phyloP scores from a whole-genome alignment of 2,888 invertebrate genomes.

The Eucera pruinosa region DNA sequence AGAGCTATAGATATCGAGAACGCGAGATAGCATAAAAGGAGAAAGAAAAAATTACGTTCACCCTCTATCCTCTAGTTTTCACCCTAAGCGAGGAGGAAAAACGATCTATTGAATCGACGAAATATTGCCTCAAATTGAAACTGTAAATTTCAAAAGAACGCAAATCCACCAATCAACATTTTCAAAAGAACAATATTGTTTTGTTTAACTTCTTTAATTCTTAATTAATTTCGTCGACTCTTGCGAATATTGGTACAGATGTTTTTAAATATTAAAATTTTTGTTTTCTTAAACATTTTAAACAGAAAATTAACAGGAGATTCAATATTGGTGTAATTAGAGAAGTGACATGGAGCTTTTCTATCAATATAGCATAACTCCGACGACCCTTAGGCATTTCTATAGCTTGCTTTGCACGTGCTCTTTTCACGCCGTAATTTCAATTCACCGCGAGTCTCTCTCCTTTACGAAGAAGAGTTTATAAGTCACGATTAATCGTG shows the following conservation, averaged over 20 bases:
- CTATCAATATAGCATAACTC: neutral
- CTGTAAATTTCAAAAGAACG: too few relatives aligned
- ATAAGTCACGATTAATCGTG: conserved; percentile 21
- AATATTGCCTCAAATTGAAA: neutral
- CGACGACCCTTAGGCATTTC: neutral
- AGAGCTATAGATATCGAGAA: conserved; percentile 2
- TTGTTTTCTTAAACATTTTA: too few relatives aligned
- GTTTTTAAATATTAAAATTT: too few relatives aligned
- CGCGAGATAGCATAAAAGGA: neutral
- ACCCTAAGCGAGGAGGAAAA: too few relatives aligned
- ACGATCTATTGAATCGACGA: neutral
- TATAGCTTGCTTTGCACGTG: neutral
- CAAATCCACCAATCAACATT: too few relatives aligned
- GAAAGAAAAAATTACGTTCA: conserved; percentile 1
- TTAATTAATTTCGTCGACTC: too few relatives aligned
- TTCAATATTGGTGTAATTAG: neutral
- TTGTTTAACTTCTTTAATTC: too few relatives aligned
- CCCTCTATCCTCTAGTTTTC: neutral
- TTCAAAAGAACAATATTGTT: too few relatives aligned
- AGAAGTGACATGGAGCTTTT: neutral
- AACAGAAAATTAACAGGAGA: too few relatives aligned
- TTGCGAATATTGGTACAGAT: too few relatives aligned
- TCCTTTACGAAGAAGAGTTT: conserved; percentile 22
- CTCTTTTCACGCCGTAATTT: conserved; percentile 13
- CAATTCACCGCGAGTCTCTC: conserved; percentile 22